Evolutionary conservation across 2,888 invertebrate genomes (phyloP).

Genomic region (Andrena chrysosceles): DNA sequence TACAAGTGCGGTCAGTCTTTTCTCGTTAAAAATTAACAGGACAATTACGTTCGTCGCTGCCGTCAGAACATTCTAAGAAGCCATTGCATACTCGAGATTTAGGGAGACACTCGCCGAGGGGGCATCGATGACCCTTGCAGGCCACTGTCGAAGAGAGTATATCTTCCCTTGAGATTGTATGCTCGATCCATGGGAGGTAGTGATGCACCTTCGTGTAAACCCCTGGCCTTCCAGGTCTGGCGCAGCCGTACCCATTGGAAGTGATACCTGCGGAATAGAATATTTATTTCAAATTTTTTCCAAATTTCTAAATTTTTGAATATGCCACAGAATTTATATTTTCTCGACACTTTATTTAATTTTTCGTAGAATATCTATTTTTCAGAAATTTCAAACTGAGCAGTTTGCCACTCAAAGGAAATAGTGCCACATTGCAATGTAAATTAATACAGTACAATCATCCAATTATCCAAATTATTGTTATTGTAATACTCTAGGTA

Average conservation of each 20-base stretch:
- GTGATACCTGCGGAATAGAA: slow-evolving; percentile 87
- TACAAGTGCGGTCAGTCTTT: slow-evolving; percentile 61
- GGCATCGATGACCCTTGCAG: slow-evolving; percentile 91
- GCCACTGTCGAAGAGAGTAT: slow-evolving; percentile 70
- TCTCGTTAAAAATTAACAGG: slow-evolving; percentile 62
- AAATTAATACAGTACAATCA: neutral
- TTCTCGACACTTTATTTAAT: neutral
- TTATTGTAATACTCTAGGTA: too few species aligned
- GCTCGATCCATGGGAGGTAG: slow-evolving; percentile 90
- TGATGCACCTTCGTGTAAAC: slow-evolving; percentile 93
- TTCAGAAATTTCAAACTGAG: too few species aligned
- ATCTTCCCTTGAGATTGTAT: slow-evolving; percentile 84
- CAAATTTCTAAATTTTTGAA: too few species aligned
- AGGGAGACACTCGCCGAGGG: slow-evolving; percentile 91
- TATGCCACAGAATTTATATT: neutral
- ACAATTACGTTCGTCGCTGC: slow-evolving; percentile 90
- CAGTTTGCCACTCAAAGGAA: too few species aligned
- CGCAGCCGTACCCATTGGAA: slow-evolving; percentile 93
- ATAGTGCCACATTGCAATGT: neutral
- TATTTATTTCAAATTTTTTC: neutral
- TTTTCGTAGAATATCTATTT: too few species aligned
- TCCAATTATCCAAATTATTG: neutral
- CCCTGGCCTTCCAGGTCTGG: slow-evolving; percentile 91
- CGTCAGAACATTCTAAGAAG: slow-evolving; percentile 91
- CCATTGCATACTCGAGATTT: slow-evolving; percentile 91